Evolutionary conservation across 2,888 invertebrate species (phyloP).

Genomic region (Panopea generosa): DNA sequence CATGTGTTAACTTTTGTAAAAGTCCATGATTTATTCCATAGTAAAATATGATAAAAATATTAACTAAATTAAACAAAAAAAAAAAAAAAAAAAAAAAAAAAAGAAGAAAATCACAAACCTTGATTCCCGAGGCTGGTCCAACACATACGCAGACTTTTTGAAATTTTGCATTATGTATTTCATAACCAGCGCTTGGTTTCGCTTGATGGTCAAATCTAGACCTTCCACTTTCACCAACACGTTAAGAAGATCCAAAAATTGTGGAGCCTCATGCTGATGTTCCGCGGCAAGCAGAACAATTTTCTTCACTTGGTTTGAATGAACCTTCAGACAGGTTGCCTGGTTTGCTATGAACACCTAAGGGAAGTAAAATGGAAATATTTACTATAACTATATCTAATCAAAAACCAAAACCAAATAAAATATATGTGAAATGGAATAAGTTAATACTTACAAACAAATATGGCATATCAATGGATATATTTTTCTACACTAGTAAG

Average conservation of each 20-base stretch:
- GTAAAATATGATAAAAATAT: no score
- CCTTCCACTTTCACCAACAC: constrained; percentile 83
- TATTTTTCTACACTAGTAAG: no score
- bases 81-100: no score
- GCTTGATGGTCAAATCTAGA: constrained; percentile 83
- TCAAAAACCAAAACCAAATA: no score
- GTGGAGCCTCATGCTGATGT: constrained; percentile 81
- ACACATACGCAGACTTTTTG: constrained; percentile 81
- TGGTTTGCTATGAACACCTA: constrained; percentile 84
- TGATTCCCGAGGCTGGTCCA: constrained; percentile 80
- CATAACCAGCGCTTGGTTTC: constrained; percentile 84
- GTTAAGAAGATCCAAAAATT: constrained; percentile 81
- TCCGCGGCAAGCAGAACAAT: constrained; percentile 81
- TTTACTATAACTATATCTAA: no score
- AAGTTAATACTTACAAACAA: no score
- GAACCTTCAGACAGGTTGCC: constrained; percentile 82
- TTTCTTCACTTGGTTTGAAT: constrained; percentile 82
- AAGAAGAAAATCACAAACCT: no score
- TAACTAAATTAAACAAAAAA: no score
- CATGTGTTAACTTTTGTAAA: no score
- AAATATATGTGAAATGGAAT: no score
- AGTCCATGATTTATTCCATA: no score
- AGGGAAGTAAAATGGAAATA: constrained; percentile 13
- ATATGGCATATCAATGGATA: no score
- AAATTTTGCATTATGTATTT: constrained; percentile 85